Evolutionary conservation across 2,797 vertebrate species (phyloP), one percentile per base, ranked within the genome.

Genomic region (Neosilurus mollespiculum): DNA sequence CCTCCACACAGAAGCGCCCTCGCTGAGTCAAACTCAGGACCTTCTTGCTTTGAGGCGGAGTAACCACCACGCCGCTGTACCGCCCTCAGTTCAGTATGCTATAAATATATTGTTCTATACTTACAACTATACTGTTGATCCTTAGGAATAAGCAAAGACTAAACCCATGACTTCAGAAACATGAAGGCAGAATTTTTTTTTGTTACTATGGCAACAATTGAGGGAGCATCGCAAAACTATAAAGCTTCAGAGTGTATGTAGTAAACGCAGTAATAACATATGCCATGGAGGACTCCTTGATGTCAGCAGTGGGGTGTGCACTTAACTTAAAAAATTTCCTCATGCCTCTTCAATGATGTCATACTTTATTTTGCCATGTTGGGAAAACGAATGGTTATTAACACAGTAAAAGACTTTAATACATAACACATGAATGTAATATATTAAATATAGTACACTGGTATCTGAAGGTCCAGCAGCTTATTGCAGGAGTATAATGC

Each of bases 401-500:
- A n/a, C 43, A 71, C 51, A 24, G 9, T 56, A 73, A 16, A 22
- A 61, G 26, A 49, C 67, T 49, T 9, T 22, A 49, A 49, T 69
- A 15, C 10, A 22, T 12, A 58, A 76, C 22, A 5, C 4, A 14
- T 59, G 9, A 3, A 56, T 56, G n/a, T 51, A 43, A 43, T 43
- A 43, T 43, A 43, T 43, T 43, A 43, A 8, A 43, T 43, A 43
- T 43, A 43, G 43, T 43, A 43, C 43, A 43, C 43, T 43, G 43
- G 12, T 70, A n/a, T 53, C n/a, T 72, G n/a, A 20, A 24, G n/a
- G 43, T 71, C 43, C 22, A 54, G 9, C 53, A n/a, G 20, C 10
- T 30, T 30, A 54, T 59, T 53, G 78, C 24, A 79, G 80, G 53
- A 37, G 72, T 83, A 76, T n/a, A 5, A 49, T 83, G 88, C 82